Base-by-base conservation (phyloP, 2,113 vertebrate species). In the Pogonocichla stellata region DNA sequence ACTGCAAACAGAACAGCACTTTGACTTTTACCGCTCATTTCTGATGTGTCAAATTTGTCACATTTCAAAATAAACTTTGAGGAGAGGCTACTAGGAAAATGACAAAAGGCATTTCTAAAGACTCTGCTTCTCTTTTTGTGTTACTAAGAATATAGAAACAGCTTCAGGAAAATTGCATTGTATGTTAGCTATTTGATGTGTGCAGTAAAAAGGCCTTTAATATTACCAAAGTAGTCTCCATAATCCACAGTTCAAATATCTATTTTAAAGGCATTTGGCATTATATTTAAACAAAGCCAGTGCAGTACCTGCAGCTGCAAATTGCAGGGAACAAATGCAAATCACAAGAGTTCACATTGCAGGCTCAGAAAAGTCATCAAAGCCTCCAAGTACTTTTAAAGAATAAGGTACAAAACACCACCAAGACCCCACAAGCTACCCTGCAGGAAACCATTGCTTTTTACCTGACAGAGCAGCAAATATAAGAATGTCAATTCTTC, bases 271-370 rank as follows among this genome's bases (percentile, higher is more conserved):
- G 75, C 64, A 70, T 80, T 91, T 14, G 2, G 65, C 64, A 92
- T 89, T 91, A 58, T 93, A 93, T 88, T 96, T 94, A 93, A 95
- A 95, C 94, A 95, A 95, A 96, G 83, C 79, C 48, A 82, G 24
- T 80, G 84, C 85, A 86, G n/a, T 34, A 73, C 92, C 86, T 82
- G 72, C 86, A 96, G 94, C 85, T 79, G 86, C 77, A 95, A 96
- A 96, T 89, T 95, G 90, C 66, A 94, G 72, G 67, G 90, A 96
- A 94, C 78, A 96, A 97, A 96, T 83, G 91, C 94, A 96, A 96
- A 96, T 92, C 73, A 90, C 62, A 78, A 28, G 51, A 87, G 80
- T 92, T 96, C 70, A 91, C 66, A 31, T 77, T 81, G 61, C 66
- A 90, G 66, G 86, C 51, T 91, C 86, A 67, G 77, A 88, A 73